Evolutionary conservation across 2,797 vertebrate genomes (phyloP), one percentile per base, ranked within the genome.

Genomic region (Ptychobarbus kaznakovi): DNA sequence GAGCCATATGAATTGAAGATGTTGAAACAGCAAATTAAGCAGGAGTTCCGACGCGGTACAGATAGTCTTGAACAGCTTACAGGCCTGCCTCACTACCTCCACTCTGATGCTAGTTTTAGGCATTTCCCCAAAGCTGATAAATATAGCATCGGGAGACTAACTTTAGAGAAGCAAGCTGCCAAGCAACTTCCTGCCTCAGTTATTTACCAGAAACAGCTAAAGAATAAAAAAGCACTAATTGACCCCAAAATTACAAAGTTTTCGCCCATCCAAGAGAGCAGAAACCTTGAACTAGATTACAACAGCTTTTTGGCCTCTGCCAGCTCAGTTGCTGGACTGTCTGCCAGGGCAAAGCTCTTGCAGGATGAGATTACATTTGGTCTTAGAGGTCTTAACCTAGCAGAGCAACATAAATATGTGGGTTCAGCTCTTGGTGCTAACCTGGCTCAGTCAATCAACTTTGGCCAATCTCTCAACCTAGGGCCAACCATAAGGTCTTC

Each of bases 351-450:
- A 89, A 97, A 97, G 88, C 94, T 99, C 88, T 96, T 99, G 88
- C 99, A 99, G 92, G 98, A 99, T 93, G 98, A 99, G 89, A 97
- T 99, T 87, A 98, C 97, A 66, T 99, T 97, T 95, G 97, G 99
- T 70, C 94, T 99, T 79, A 95, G 97, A n/a, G n/a, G n/a, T n/a
- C n/a, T n/a, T n/a, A 99, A 99, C 86, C 96, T 99, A 89, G 96
- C 95, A 72, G 99, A 99, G 89, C 98, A 99, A 86, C 98, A 99
- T 89, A 99, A 99, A 89, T 99, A 97, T 90, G 94, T 98, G 86
- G 97, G 97, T 4, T 95, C 96, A 66, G 93, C 96, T 1, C 87
- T 97, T 42, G 95, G 95, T 38, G 93, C 96, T 87, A 97, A 96
- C 82, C 94, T 98, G 86, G 96, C 97, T 90, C 93, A 96, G 83